Conservation (phyloP, 2,797 vertebrate species). For the Meriones psammophilus region DNA sequence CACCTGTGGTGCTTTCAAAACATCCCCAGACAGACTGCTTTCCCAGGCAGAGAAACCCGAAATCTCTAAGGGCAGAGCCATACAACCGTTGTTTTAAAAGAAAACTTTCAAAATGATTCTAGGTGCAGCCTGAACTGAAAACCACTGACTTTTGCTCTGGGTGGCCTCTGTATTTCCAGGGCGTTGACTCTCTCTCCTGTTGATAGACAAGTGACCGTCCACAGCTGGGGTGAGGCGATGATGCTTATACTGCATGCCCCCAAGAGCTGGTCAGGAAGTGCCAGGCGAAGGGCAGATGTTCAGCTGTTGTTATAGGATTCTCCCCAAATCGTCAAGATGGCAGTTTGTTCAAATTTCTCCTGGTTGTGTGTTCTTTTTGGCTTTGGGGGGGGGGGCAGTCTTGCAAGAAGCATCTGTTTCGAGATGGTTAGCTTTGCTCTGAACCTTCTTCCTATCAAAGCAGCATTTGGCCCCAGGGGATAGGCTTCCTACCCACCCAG, state of each 20-base stretch:
- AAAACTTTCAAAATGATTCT: slow-evolving; percentile 49
- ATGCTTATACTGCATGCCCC: neutral
- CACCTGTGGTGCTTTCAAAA: slow-evolving; percentile 22
- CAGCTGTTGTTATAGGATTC: neutral
- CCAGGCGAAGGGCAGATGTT: neutral
- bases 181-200: neutral
- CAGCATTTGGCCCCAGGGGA: neutral
- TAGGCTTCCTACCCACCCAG: neutral
- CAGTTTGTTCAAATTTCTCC: neutral
- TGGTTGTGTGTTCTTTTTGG: neutral
- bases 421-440: neutral
- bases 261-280: neutral
- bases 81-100: neutral
- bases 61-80: neutral
- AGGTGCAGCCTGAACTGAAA: neutral
- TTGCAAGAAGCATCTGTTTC: neutral
- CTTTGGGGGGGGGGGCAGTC: neutral
- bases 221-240: neutral
- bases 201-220: slow-evolving; percentile 13
- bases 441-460: neutral
- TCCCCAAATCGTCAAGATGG: neutral
- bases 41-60: neutral
- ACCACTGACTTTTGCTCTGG: neutral
- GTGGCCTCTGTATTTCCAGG: slow-evolving; percentile 4
- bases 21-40: neutral